phyloP scores from a whole-genome alignment of 1,140 invertebrate genomes.

The Uloborus diversus region DNA sequence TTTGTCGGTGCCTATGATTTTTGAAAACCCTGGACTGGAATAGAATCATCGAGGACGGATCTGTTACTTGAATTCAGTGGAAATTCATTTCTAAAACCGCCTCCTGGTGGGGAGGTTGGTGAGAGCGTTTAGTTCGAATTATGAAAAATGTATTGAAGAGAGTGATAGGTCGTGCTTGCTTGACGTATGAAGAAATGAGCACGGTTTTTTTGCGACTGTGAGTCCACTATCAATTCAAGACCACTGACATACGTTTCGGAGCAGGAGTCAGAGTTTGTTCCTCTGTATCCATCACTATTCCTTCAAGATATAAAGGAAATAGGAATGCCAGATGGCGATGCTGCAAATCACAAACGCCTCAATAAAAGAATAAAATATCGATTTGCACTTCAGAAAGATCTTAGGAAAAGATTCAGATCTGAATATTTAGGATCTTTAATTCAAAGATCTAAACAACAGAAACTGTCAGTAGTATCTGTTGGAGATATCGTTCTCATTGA shows the following conservation, averaged over 20 bases:
- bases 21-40: background rate
- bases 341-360: slow-evolving; percentile 1
- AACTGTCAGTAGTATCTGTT: background rate
- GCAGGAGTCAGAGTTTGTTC: background rate
- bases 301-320: slow-evolving; percentile 17
- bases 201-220: slow-evolving; percentile 1
- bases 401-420: slow-evolving; percentile 3
- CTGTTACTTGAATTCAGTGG: background rate
- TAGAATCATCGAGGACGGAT: background rate
- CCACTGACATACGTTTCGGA: background rate
- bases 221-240: slow-evolving; percentile 1
- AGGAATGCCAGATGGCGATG: background rate
- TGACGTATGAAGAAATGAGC: slow-evolving; percentile 12
- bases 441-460: slow-evolving; percentile 2
- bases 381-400: background rate
- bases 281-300: background rate
- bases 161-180: background rate
- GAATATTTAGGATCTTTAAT: slow-evolving; percentile 2
- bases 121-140: background rate
- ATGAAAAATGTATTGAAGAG: background rate
- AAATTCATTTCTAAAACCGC: slow-evolving; percentile 1
- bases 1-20: slow-evolving; percentile 61
- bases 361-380: slow-evolving; percentile 2
- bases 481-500: background rate
- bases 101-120: slow-evolving; percentile 24